Evolutionary conservation across 1,140 invertebrate species (phyloP).

Genomic region (Euglossa dilemma): DNA sequence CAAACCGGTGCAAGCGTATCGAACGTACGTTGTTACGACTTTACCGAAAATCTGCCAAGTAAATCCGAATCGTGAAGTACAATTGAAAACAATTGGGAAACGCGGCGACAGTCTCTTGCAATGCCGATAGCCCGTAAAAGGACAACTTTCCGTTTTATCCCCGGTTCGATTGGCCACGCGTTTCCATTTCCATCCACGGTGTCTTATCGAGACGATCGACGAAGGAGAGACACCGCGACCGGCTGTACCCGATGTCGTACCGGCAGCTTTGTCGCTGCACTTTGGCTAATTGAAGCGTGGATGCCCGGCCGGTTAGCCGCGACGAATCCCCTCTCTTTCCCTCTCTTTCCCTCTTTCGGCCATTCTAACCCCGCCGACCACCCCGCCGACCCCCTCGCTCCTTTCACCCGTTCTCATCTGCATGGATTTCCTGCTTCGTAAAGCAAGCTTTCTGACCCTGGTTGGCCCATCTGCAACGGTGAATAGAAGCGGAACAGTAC

Average conservation of each 20-base stretch:
- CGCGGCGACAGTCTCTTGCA: background rate
- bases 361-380: background rate
- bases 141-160: background rate
- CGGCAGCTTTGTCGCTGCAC: constrained; percentile 71
- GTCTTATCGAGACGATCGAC: constrained; percentile 16
- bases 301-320: constrained; percentile 66
- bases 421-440: constrained; percentile 79
- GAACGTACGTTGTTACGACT: no score
- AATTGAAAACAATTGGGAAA: background rate
- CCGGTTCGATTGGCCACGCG: background rate
- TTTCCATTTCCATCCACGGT: background rate
- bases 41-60: no score
- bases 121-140: background rate
- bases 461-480: constrained; percentile 68
- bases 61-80: background rate
- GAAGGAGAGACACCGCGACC: constrained; percentile 61
- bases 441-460: constrained; percentile 78
- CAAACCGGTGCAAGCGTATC: no score
- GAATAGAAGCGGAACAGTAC: constrained; percentile 75
- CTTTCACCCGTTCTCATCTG: constrained; percentile 71
- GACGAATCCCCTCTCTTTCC: background rate
- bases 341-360: constrained; percentile 13
- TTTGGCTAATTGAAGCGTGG: constrained; percentile 80
- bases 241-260: constrained; percentile 56
- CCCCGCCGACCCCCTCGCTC: background rate